A percentile compares a stretch with the other conserved stretches of the same genome.
Conservation (phyloP, 2,113 vertebrate genomes). For the Chlamydotis undulata region DNA sequence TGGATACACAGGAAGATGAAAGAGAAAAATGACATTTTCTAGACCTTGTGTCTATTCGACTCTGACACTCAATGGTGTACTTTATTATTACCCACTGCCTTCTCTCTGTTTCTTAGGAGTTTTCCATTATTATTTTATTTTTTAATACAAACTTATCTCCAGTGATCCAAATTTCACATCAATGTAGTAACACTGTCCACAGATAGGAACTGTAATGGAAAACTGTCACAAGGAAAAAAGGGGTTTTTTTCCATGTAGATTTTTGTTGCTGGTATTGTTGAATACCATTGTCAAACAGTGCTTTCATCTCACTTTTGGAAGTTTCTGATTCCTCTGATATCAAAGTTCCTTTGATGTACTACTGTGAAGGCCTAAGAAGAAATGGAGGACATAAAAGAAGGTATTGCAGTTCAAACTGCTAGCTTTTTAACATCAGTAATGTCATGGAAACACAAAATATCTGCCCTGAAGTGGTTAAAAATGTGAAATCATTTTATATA, state of each 20-base stretch:
- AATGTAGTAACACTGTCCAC: not conserved
- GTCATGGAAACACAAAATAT: not conserved
- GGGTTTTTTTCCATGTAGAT: accelerated
- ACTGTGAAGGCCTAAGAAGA: not conserved
- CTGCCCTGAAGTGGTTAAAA: not conserved
- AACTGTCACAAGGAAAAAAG: not conserved
- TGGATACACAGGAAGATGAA: not conserved
- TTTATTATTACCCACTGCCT: not conserved
- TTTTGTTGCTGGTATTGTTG: not conserved
- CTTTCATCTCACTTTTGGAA: not conserved
- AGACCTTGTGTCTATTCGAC: not conserved
- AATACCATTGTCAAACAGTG: not conserved
- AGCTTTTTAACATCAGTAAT: not conserved
- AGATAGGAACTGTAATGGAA: not conserved
- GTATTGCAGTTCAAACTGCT: not conserved
- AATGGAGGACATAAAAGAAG: not conserved
- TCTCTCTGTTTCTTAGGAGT: not conserved
- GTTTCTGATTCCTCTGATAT: not conserved
- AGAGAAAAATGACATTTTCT: not conserved
- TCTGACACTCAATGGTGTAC: not conserved
- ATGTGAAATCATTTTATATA: not conserved
- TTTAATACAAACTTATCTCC: not conserved
- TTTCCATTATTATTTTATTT: not conserved
- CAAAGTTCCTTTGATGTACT: not conserved
- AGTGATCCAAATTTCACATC: not conserved